Evolutionary conservation across 1,140 invertebrate genomes (phyloP), one percentile per base, ranked within the genome.

Genomic region (Eurosta solidaginis): DNA sequence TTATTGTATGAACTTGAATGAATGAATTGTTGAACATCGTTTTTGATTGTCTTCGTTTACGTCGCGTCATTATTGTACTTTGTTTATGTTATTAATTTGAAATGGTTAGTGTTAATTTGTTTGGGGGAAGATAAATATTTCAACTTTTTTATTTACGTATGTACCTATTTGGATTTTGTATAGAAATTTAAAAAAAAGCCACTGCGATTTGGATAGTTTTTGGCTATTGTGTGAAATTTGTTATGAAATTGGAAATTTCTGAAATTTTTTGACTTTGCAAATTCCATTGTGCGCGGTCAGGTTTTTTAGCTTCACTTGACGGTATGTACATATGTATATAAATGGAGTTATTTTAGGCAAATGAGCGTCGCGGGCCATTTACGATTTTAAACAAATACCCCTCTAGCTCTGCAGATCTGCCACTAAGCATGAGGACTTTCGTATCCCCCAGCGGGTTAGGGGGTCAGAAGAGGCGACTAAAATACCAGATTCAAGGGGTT

Each of bases 221-320:
- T n/a, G n/a, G n/a, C n/a, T n/a, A n/a, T n/a, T n/a, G n/a, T 27
- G 50, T 54, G 50, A 54, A 54, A 54, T 25, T 54, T 54, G 50
- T 54, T 25, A 54, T 27, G 27, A 54, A 54, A 54, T 17, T 20
- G 25, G 50, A 25, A 12, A 54, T 54, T 54, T 29, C 25, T 54
- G 10, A 25, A 54, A 5, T 20, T 10, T 1, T 29, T 10, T 54
- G 50, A 6, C 20, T 54, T 54, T 20, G 10, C 22, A 49, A 49
- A 27, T 54, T 20, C 14, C 50, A 54, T 54, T 54, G 50, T 54
- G 50, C 22, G 27, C 22, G 50, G 50, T 54, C 50, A 54, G 50
- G 50, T 54, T 54, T 54, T 54, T 54, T 54, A 4, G 20, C 50
- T 25, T 54, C 25, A 54, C 14, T 47, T 47, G n/a, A 2, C 45